Evolutionary conservation across 1,140 invertebrate species (phyloP).

Genomic region (Uloborus diversus): DNA sequence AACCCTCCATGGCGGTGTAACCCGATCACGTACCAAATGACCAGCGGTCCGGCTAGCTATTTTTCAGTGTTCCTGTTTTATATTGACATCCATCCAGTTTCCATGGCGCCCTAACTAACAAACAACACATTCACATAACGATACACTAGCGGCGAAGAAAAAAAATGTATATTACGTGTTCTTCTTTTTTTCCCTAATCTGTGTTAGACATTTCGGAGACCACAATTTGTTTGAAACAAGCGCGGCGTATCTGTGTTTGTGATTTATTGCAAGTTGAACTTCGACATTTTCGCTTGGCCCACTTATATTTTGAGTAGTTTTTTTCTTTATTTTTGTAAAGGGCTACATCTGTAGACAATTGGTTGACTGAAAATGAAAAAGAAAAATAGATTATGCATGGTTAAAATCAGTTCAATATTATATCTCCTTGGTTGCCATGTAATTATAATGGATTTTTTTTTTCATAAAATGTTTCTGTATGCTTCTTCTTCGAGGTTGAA

Average conservation of each 20-base stretch:
- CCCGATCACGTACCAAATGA: slow-evolving; percentile 37
- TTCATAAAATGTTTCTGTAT: too few relatives aligned
- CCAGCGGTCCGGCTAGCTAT: slow-evolving; percentile 19
- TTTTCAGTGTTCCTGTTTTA: slow-evolving; percentile 15
- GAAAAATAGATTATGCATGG: too few relatives aligned
- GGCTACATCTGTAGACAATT: too few relatives aligned
- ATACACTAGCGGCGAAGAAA: slow-evolving; percentile 1
- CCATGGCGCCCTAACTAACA: slow-evolving; percentile 36
- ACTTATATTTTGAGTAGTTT: slow-evolving; percentile 8
- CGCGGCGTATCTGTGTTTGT: slow-evolving; percentile 14
- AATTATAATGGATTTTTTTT: too few relatives aligned
- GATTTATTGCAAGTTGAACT: slow-evolving; percentile 42
- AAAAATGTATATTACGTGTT: slow-evolving; percentile 45
- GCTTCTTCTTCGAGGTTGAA: too few relatives aligned
- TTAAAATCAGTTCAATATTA: too few relatives aligned
- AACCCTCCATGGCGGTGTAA: not conserved
- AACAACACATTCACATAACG: slow-evolving; percentile 29
- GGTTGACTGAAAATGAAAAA: too few relatives aligned
- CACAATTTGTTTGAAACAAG: slow-evolving; percentile 47
- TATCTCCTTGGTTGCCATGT: too few relatives aligned
- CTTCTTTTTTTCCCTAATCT: slow-evolving; percentile 23
- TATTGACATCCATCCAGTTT: slow-evolving; percentile 33
- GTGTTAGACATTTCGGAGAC: slow-evolving; percentile 23
- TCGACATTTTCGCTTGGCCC: slow-evolving; percentile 18
- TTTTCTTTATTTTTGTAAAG: not conserved